Conservation (phyloP, 2,113 vertebrate species). For the Oreotrochilus melanogaster region DNA sequence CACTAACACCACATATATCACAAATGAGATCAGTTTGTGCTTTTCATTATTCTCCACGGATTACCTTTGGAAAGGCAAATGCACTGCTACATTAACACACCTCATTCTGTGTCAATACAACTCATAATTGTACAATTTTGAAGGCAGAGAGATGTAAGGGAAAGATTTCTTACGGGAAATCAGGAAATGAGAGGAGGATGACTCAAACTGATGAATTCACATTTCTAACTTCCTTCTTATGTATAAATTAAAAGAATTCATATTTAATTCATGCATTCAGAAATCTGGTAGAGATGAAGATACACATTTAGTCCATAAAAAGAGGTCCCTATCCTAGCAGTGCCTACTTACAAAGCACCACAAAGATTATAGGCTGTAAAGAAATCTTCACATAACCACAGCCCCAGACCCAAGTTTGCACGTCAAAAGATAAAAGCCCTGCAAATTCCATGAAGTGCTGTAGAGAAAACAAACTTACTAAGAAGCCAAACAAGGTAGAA, state of each 20-base stretch:
- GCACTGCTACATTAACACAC: constrained; percentile 7
- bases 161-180: constrained; percentile 35
- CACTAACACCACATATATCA: constrained; percentile 22
- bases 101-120: background rate
- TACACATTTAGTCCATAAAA: background rate
- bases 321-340: background rate
- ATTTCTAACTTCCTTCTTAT: background rate
- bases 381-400: background rate
- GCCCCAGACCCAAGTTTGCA: background rate
- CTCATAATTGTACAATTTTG: background rate
- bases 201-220: background rate
- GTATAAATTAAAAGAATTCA: background rate
- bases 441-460: background rate
- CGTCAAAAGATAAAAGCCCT: background rate
- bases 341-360: background rate
- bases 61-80: background rate
- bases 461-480: background rate
- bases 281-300: background rate
- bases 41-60: constrained; percentile 17
- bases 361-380: background rate
- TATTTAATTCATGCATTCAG: background rate
- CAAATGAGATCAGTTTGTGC: constrained; percentile 19
- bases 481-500: background rate
- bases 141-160: background rate
- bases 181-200: background rate